Percentiles rank a stretch among this genome's conserved stretches.
Evolutionary conservation across 2,113 vertebrate genomes (phyloP).

Genomic region (Nesogale talazaci): DNA sequence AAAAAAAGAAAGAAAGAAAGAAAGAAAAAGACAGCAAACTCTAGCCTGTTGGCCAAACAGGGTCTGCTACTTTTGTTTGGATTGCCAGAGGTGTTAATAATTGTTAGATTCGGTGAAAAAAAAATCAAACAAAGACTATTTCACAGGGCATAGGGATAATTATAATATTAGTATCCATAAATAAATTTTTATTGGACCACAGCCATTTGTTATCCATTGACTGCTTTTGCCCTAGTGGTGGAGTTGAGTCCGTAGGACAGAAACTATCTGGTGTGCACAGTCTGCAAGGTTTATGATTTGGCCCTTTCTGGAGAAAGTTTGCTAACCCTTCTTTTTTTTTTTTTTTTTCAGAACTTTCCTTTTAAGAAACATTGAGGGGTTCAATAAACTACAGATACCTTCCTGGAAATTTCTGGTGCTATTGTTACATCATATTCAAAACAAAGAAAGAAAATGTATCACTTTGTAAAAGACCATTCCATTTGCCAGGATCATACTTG

Average conservation of each 20-base stretch:
- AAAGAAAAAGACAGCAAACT: not conserved
- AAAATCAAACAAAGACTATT: constrained; percentile 28
- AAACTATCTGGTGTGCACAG: not conserved
- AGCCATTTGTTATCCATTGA: not conserved
- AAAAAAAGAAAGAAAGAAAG: too few species aligned
- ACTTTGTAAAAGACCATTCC: not conserved
- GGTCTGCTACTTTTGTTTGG: not conserved
- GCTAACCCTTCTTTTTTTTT: not conserved
- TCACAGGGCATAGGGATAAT: constrained; percentile 41
- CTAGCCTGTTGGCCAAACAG: not conserved
- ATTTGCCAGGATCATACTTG: not conserved
- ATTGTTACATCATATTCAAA: not conserved
- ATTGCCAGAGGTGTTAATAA: not conserved
- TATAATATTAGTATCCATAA: constrained; percentile 7
- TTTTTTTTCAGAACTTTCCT: constrained; percentile 45
- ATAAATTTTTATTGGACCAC: constrained; percentile 15
- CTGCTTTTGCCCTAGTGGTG: not conserved
- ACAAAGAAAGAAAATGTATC: not conserved
- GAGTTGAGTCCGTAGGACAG: not conserved
- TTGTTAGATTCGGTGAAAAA: not conserved
- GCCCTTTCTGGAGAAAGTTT: constrained; percentile 14
- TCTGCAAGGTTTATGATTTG: not conserved
- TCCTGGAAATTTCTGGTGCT: not conserved
- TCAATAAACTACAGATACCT: not conserved
- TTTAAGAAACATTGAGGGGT: constrained; percentile 36